Conservation (phyloP, 2,797 vertebrate genomes). For the Argentina silus region DNA sequence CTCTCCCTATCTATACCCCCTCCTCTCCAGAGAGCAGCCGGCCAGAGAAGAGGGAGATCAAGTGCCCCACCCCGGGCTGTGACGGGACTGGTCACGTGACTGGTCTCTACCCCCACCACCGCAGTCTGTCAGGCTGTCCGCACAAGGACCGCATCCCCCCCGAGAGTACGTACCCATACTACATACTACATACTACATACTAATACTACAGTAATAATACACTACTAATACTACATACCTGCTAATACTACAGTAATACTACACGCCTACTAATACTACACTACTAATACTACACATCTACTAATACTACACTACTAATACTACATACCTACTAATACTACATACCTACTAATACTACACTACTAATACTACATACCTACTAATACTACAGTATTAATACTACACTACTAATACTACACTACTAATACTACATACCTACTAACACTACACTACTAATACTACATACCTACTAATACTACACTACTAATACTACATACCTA, state of each 20-base stretch:
- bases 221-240: neutral
- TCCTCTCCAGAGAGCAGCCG: slow-evolving; percentile 84
- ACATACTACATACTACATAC: neutral
- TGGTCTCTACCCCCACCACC: slow-evolving; percentile 96
- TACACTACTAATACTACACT: neutral
- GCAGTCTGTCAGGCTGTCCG: slow-evolving; percentile 96
- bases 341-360: neutral
- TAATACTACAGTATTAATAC: neutral
- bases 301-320: neutral
- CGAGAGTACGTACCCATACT: slow-evolving; percentile 86
- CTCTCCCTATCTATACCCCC: neutral
- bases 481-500: neutral
- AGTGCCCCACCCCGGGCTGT: slow-evolving; percentile 96
- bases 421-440: too few species aligned
- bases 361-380: neutral
- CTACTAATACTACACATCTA: neutral
- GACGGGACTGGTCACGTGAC: slow-evolving; percentile 97
- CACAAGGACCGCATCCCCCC: slow-evolving; percentile 99
- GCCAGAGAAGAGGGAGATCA: slow-evolving; percentile 94
- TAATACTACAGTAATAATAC: neutral
- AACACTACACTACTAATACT: neutral
- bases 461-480: neutral
- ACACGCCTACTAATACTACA: neutral
- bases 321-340: neutral
- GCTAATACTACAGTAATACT: neutral